A percentile compares a stretch with the other conserved stretches of the same genome.
phyloP scores from a whole-genome alignment of 2,113 vertebrate species.

The Toxotes jaculatrix region DNA sequence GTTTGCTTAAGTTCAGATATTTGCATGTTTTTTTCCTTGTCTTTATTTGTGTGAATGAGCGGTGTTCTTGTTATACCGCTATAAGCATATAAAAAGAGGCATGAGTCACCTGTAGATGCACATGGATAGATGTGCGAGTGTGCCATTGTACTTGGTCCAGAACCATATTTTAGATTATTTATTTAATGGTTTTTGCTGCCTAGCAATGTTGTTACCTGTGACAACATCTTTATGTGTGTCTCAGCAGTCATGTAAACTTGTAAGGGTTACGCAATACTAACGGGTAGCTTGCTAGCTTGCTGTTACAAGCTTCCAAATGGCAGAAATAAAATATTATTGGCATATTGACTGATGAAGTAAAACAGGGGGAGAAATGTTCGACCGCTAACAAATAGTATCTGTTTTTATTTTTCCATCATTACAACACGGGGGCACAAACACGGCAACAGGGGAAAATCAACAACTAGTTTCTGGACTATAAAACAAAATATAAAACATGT shows the following conservation, averaged over 20 bases:
- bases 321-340: conserved; percentile 23
- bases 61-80: conserved; percentile 56
- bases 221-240: background rate
- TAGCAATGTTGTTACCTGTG: background rate
- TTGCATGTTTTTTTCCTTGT: conserved; percentile 35
- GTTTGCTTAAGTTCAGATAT: conserved; percentile 53
- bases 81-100: conserved; percentile 1
- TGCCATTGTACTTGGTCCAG: background rate
- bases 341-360: conserved; percentile 29
- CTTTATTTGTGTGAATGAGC: conserved; percentile 3
- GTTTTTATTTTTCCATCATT: conserved; percentile 52
- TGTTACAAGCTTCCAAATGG: conserved; percentile 1
- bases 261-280: conserved; percentile 14
- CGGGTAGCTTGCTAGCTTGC: background rate
- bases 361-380: background rate
- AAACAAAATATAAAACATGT: conserved; percentile 49
- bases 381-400: conserved; percentile 28
- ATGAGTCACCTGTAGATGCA: conserved; percentile 8
- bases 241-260: background rate
- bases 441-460: conserved; percentile 29
- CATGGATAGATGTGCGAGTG: background rate
- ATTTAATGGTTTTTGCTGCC: background rate
- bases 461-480: conserved; percentile 46
- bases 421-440: background rate
- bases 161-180: background rate